phyloP scores from a whole-genome alignment of 2,113 vertebrate species.

The Sclerurus mexicanus region DNA sequence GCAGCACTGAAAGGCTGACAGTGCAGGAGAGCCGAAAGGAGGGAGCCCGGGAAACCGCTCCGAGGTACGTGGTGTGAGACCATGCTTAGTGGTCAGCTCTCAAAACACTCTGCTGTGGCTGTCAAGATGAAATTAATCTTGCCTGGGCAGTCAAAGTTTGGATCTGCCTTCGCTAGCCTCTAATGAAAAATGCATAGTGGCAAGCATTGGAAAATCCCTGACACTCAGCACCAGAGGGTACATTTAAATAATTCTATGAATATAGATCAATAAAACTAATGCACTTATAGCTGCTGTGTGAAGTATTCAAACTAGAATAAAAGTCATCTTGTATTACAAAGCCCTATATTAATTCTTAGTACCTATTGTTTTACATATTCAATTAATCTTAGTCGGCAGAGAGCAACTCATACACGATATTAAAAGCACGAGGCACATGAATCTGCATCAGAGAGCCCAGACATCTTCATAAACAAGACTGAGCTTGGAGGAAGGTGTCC shows the following conservation, averaged over 20 bases:
- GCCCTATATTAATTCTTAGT: constrained; percentile 72
- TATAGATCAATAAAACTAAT: constrained; percentile 83
- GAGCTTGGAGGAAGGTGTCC: background rate
- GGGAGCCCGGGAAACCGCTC: background rate
- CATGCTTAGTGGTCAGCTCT: constrained; percentile 24
- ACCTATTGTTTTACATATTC: constrained; percentile 78
- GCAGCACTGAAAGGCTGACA: background rate
- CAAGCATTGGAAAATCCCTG: constrained; percentile 72
- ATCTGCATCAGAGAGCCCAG: constrained; percentile 18
- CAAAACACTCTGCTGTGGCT: constrained; percentile 24
- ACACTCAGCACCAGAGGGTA: constrained; percentile 75
- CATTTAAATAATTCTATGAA: constrained; percentile 81
- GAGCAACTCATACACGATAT: constrained; percentile 32
- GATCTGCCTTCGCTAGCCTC: constrained; percentile 70
- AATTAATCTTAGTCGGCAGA: constrained; percentile 71
- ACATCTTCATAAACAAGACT: constrained; percentile 39
- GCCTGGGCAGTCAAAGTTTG: constrained; percentile 72
- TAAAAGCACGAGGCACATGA: constrained; percentile 44
- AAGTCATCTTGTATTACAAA: constrained; percentile 69
- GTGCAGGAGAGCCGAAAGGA: background rate
- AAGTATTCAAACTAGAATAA: constrained; percentile 71
- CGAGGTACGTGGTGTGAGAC: background rate
- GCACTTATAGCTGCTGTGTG: constrained; percentile 72
- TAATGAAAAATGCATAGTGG: constrained; percentile 79
- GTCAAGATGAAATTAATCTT: constrained; percentile 76